Conservation (phyloP, 2,888 invertebrate genomes). For the Dryobotodes eremita region DNA sequence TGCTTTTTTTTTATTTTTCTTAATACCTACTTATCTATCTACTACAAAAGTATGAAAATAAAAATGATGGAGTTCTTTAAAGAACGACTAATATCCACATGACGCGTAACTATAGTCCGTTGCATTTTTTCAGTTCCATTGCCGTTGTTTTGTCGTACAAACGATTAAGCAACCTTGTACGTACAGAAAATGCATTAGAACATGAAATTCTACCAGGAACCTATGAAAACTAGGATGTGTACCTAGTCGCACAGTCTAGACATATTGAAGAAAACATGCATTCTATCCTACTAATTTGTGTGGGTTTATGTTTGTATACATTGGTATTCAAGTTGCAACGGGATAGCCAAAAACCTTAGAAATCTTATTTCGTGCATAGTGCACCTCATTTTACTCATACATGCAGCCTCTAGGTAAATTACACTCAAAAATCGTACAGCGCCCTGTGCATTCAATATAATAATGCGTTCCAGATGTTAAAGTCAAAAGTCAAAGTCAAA, state of each 20-base stretch:
- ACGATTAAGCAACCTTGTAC: neutral
- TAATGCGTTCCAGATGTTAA: neutral
- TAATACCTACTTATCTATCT: too few relatives aligned
- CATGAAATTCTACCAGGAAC: constrained; percentile 26
- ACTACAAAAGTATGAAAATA: neutral
- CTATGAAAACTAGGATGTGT: constrained; percentile 6
- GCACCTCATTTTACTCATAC: neutral
- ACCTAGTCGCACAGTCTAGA: neutral
- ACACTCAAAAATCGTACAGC: neutral
- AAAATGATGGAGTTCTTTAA: neutral
- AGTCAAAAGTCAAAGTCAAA: too few relatives aligned
- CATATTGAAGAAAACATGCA: neutral
- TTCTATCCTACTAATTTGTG: neutral
- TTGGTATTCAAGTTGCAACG: neutral
- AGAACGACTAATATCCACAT: neutral
- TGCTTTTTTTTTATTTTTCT: too few relatives aligned
- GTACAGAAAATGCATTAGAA: constrained; percentile 12
- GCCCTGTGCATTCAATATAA: neutral
- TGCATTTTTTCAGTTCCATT: neutral
- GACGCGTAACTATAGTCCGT: neutral
- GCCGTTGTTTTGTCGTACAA: neutral
- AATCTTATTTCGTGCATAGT: neutral
- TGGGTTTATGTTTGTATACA: neutral
- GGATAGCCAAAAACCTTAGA: neutral
- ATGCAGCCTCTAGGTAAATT: neutral